phyloP scores from a whole-genome alignment of 2,113 vertebrate genomes.

The Thymallus thymallus region DNA sequence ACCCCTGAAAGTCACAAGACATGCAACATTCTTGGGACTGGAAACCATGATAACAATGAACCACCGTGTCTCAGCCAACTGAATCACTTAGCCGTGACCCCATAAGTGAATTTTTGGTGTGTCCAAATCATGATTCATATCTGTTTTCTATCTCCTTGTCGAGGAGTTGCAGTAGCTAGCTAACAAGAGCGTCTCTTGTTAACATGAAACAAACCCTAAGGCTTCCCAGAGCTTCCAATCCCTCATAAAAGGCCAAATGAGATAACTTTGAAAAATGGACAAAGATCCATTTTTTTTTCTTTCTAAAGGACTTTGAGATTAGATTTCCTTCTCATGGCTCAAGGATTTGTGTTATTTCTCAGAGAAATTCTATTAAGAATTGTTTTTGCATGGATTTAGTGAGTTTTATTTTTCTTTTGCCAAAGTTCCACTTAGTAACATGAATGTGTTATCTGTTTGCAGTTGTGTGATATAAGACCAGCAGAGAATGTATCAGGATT shows the following conservation, averaged over 20 bases:
- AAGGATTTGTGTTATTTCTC: conserved; percentile 14
- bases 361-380: conserved; percentile 38
- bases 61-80: conserved; percentile 84
- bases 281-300: conserved; percentile 74
- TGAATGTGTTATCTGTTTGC: conserved; percentile 9
- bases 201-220: conserved; percentile 75
- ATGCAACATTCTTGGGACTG: conserved; percentile 87
- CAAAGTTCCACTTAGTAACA: conserved; percentile 6
- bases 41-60: conserved; percentile 83
- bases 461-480: not conserved
- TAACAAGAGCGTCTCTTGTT: conserved; percentile 95
- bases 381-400: conserved; percentile 31
- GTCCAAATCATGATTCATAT: conserved; percentile 97
- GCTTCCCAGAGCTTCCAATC: conserved; percentile 76
- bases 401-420: not conserved
- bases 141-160: conserved; percentile 85
- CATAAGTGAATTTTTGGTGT: conserved; percentile 83
- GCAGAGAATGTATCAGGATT: not conserved
- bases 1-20: conserved; percentile 83
- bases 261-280: conserved; percentile 88
- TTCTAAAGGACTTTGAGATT: conserved; percentile 55
- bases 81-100: conserved; percentile 86
- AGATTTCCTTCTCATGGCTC: conserved; percentile 18
- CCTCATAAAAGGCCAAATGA: conserved; percentile 87
- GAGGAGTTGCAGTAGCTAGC: conserved; percentile 79